Evolutionary conservation across 1,140 invertebrate species (phyloP).

Genomic region (Anastatus disparis): DNA sequence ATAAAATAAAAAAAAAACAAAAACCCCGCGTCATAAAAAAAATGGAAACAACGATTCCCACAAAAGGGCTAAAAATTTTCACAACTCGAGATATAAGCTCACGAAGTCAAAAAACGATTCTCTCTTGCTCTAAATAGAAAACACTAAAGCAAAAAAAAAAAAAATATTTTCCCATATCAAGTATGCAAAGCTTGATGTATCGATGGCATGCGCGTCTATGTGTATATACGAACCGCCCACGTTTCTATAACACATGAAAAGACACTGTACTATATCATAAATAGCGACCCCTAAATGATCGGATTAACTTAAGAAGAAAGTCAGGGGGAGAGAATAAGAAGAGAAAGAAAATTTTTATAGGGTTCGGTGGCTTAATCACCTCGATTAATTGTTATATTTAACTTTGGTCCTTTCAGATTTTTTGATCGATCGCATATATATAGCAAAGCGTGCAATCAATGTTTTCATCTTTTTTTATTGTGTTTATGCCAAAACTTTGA

Average conservation of each 20-base stretch:
- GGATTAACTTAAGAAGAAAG: no score
- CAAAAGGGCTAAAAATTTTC: no score
- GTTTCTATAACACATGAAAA: constrained; percentile 45
- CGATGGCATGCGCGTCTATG: constrained; percentile 55
- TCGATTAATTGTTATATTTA: constrained; percentile 37
- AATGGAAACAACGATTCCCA: no score
- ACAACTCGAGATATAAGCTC: background rate
- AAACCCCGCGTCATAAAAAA: no score
- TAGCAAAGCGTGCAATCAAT: no score
- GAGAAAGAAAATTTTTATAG: no score
- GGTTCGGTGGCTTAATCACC: constrained; percentile 16
- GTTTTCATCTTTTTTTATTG: no score
- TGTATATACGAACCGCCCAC: constrained; percentile 56
- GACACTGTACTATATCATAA: constrained; percentile 40
- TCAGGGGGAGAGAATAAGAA: no score
- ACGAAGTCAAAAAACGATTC: no score
- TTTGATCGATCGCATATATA: constrained; percentile 20
- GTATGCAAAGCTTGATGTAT: constrained; percentile 68
- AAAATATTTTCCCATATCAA: constrained; percentile 65
- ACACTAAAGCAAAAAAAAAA: background rate
- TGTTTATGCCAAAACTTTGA: background rate
- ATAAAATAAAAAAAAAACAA: constrained; percentile 28
- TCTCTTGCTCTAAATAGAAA: no score
- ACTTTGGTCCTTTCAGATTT: background rate
- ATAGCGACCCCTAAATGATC: constrained; percentile 64